Conservation (phyloP, 1,140 invertebrate species). For the Probaryconus sp. region DNA sequence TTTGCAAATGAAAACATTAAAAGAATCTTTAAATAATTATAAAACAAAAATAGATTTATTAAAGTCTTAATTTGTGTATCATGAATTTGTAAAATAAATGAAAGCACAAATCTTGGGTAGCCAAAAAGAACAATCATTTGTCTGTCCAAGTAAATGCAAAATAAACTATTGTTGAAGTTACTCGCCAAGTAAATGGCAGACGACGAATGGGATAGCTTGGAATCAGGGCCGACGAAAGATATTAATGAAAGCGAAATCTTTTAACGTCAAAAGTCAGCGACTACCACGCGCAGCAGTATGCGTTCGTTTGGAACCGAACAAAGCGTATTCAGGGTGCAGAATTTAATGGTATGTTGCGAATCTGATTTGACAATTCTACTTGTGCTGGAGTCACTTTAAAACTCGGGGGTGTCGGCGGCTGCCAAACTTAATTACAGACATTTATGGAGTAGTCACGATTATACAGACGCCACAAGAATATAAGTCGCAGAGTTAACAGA, state of each 20-base stretch:
- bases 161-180: constrained; percentile 2
- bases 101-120: constrained; percentile 10
- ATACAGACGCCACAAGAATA: constrained; percentile 17
- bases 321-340: background rate
- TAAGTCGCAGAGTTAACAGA: constrained; percentile 19
- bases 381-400: constrained; percentile 3
- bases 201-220: constrained; percentile 8
- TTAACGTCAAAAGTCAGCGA: constrained; percentile 2
- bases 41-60: too few species aligned
- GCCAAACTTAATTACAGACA: constrained; percentile 43
- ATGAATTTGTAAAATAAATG: constrained; percentile 29
- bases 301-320: background rate
- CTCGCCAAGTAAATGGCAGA: constrained; percentile 13
- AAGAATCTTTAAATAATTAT: too few species aligned
- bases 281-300: background rate
- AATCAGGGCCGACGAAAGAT: constrained; percentile 5
- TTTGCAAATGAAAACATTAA: too few species aligned
- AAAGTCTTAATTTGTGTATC: constrained; percentile 20
- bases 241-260: constrained; percentile 15
- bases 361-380: background rate
- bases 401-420: constrained; percentile 1
- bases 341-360: background rate
- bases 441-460: constrained; percentile 54
- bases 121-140: constrained; percentile 12
- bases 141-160: constrained; percentile 8